These are phyloP conservation scores for Halocynthia aurantium DNA, from an alignment of 23 tunicate genomes.

Conservation along the genomic window DNA sequence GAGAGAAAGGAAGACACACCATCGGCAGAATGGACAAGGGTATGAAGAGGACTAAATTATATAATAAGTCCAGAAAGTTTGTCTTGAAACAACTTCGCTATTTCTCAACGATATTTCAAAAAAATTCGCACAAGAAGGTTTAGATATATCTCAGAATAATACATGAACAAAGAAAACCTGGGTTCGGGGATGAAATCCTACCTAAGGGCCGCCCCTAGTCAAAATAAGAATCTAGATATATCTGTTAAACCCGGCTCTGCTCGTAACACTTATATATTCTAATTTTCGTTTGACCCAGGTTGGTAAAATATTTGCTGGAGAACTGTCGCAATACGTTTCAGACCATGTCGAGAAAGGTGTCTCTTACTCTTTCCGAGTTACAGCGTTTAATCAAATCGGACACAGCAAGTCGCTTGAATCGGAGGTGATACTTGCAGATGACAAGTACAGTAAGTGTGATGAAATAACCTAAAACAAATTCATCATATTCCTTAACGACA, in stretches of 20 bases:
- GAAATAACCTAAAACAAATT: neutral
- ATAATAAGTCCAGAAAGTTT: too few relatives aligned
- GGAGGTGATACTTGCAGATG: constrained; percentile 78
- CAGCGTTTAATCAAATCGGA: constrained; percentile 65
- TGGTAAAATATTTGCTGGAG: constrained; percentile 82
- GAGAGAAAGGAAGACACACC: constrained; percentile 38
- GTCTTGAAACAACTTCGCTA: too few relatives aligned
- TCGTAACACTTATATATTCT: too few relatives aligned
- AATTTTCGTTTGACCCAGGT: constrained; percentile 26
- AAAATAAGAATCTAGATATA: too few relatives aligned
- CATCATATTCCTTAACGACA: too few relatives aligned
- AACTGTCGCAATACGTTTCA: constrained; percentile 37
- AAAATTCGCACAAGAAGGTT: too few relatives aligned
- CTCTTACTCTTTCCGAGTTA: constrained; percentile 63
- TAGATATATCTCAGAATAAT: too few relatives aligned
- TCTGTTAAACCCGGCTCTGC: too few relatives aligned
- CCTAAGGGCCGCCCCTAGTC: too few relatives aligned
- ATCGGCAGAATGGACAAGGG: constrained; percentile 74
- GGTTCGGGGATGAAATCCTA: too few relatives aligned
- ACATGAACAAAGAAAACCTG: too few relatives aligned
- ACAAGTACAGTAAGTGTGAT: constrained; percentile 69
- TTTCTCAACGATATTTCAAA: too few relatives aligned
- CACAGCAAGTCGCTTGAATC: constrained; percentile 45
- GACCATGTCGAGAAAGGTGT: constrained; percentile 84
- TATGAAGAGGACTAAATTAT: neutral